phyloP scores from a whole-genome alignment of 2,113 vertebrate species.

The sheep (Ovis aries) region DNA sequence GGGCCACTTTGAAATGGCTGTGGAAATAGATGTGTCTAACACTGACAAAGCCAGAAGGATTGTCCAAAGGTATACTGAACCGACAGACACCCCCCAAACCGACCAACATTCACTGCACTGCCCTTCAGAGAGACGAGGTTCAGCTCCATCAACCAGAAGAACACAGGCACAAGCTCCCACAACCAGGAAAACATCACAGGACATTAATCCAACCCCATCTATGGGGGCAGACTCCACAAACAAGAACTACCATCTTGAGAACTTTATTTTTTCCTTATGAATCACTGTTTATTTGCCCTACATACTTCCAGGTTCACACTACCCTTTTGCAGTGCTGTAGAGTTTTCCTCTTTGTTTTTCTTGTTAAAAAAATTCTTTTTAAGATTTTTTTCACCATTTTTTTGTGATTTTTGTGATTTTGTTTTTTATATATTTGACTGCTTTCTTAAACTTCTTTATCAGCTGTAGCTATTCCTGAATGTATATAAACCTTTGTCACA shows the following conservation, averaged over 20 bases:
- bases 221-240: not conserved
- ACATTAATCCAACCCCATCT: not conserved
- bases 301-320: not conserved
- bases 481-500: not conserved
- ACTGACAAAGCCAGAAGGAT: not conserved
- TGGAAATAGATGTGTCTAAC: not conserved
- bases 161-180: not conserved
- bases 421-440: not conserved
- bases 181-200: not conserved
- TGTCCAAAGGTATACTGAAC: not conserved
- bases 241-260: not conserved
- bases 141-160: not conserved
- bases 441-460: not conserved
- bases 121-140: not conserved
- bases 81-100: rapidly evolving
- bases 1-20: rapidly evolving
- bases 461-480: not conserved
- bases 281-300: not conserved
- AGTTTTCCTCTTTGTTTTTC: not conserved
- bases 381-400: not conserved
- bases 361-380: not conserved
- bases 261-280: not conserved
- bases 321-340: not conserved
- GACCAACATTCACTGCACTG: not conserved
- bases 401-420: not conserved